These are phyloP conservation scores for Zaprionus tsacasi DNA, from an alignment of 1,140 invertebrate species.

Conservation along the genomic window DNA sequence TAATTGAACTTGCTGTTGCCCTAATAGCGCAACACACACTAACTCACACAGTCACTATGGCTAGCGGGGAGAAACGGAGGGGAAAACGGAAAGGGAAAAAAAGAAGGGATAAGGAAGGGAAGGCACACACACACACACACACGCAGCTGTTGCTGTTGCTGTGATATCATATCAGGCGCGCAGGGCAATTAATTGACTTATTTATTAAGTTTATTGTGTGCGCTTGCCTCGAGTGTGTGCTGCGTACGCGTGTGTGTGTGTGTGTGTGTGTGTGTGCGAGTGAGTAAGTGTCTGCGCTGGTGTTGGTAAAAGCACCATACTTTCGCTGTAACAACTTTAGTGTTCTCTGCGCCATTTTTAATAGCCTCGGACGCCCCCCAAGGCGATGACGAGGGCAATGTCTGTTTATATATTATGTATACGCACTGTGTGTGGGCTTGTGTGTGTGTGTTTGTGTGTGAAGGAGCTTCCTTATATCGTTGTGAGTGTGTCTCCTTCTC, in stretches of 20 bases:
- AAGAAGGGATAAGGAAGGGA: background rate
- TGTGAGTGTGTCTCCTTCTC: background rate
- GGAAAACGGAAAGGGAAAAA: background rate
- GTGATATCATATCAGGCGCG: slow-evolving; percentile 62
- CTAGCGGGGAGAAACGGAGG: background rate
- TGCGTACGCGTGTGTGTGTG: background rate
- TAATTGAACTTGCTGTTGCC: slow-evolving; percentile 70
- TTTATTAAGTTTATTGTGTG: slow-evolving; percentile 81
- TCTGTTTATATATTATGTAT: slow-evolving; percentile 47
- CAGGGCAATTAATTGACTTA: slow-evolving; percentile 78
- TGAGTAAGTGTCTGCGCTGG: slow-evolving; percentile 13
- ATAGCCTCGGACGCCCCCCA: slow-evolving; percentile 70
- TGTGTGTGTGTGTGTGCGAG: slow-evolving; percentile 5
- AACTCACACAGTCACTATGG: background rate
- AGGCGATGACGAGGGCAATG: slow-evolving; percentile 51
- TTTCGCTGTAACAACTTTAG: slow-evolving; percentile 72
- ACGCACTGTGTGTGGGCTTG: background rate
- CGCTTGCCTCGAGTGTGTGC: slow-evolving; percentile 23
- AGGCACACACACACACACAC: slow-evolving; percentile 18
- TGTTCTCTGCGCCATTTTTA: slow-evolving; percentile 76
- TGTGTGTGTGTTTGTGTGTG: background rate
- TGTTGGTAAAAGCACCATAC: slow-evolving; percentile 46
- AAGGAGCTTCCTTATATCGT: background rate
- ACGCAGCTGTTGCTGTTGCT: slow-evolving; percentile 62
- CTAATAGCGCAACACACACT: slow-evolving; percentile 51